Base-by-base conservation (phyloP, 2,113 vertebrate genomes). In the Megaleporinus macrocephalus region DNA sequence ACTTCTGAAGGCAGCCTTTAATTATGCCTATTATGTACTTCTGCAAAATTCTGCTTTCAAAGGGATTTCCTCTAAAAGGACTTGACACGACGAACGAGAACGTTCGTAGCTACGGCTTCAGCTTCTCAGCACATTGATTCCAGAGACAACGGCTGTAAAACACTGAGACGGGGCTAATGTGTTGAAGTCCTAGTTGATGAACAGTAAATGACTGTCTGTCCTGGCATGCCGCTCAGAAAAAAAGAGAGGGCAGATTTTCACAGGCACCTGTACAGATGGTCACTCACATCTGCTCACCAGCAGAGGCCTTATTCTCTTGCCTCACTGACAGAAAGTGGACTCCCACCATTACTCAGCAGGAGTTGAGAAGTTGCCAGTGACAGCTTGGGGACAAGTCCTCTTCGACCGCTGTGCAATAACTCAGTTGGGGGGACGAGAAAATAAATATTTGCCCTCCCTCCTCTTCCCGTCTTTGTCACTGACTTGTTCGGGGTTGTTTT, bases 211-310 rank as follows among this genome's bases (percentile, higher is more conserved):
- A 49, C 5, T 22, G 41, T 18, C 9, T 26, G 16, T 47, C 6
- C 22, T 62, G 41, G 55, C 51, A 27, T 29, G 29, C 30, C 55
- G 29, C 84, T 65, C 71, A 62, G 65, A 47, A 53, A 55, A n/a
- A n/a, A n/a, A n/a, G n/a, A 79, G 47, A 29, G 44, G 27, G 41
- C 30, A 55, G 70, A 62, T 53, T 73, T 49, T 49, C 41, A 65
- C 24, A n/a, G 49, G 36, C 75, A 78, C 4, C 18, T 78, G 29
- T 61, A 59, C 70, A 83, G 71, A 83, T 79, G 82, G 71, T 16
- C 70, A 33, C 49, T 75, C 73, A 69, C 84, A 85, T 86, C 80
- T 83, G 80, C 78, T 83, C 77, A 69, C 68, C 65, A 83, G 24
- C 1, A 63, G 49, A 83, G 12, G 22, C 71, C 61, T 24, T 73